phyloP scores from a whole-genome alignment of 2,888 invertebrate genomes.

The Drosophila emarginata region DNA sequence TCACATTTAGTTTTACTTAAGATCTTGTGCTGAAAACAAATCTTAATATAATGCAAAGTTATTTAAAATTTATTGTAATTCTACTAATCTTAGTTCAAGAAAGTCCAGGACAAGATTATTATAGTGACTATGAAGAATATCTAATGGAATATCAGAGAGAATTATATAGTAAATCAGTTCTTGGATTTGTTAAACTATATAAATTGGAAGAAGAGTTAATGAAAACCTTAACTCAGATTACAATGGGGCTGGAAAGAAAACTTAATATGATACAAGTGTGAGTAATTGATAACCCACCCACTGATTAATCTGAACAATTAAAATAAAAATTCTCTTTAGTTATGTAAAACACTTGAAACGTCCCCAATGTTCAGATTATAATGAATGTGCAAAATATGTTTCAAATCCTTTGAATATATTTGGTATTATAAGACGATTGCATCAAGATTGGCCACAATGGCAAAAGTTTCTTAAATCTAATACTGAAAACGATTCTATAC shows the following conservation, averaged over 20 bases:
- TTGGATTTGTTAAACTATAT: background rate
- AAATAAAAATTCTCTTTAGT: background rate
- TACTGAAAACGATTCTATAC: constrained; percentile 1
- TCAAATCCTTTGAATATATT: constrained; percentile 52
- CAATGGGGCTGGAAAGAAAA: background rate
- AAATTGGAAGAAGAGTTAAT: background rate
- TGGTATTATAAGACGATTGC: constrained; percentile 46
- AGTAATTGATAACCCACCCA: background rate
- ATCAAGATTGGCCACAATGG: constrained; percentile 50
- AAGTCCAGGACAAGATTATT: background rate
- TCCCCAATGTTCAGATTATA: background rate
- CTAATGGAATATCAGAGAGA: background rate
- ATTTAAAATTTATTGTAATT: background rate
- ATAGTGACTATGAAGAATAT: background rate
- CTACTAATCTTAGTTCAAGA: background rate
- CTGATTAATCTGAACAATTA: background rate
- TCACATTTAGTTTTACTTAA: background rate
- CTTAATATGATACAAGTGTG: background rate
- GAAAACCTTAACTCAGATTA: background rate
- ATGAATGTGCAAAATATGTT: constrained; percentile 21
- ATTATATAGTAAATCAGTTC: background rate
- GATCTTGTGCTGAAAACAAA: background rate
- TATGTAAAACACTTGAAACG: background rate
- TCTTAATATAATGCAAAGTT: background rate
- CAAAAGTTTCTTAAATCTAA: constrained; percentile 17